These are phyloP conservation scores for Spilarctia lutea DNA, from an alignment of 2,888 invertebrate species.

Conservation along the genomic window DNA sequence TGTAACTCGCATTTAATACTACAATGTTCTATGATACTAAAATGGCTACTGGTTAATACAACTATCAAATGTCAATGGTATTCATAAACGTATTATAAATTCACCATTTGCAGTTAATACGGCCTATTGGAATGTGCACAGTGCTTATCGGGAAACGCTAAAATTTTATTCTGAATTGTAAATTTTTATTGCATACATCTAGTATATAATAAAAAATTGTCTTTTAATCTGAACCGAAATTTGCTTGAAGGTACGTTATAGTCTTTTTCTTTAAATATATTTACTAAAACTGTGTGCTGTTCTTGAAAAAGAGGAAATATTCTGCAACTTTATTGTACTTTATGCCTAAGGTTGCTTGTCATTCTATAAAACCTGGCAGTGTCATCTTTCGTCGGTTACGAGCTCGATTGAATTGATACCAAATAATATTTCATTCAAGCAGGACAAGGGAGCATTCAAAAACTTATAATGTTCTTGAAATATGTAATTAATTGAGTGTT, in stretches of 20 bases:
- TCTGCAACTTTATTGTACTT: too few relatives aligned
- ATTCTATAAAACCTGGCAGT: too few relatives aligned
- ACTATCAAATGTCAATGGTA: slow-evolving; percentile 5
- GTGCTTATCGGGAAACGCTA: slow-evolving; percentile 69
- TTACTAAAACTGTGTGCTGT: slow-evolving; percentile 25
- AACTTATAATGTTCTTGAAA: too few relatives aligned
- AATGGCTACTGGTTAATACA: not conserved
- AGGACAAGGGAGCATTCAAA: too few relatives aligned
- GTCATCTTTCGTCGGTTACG: too few relatives aligned
- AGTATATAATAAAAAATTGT: slow-evolving; percentile 39
- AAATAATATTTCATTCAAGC: too few relatives aligned
- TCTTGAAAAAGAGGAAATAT: not conserved
- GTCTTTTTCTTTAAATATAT: slow-evolving; percentile 35
- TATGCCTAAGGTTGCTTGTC: too few relatives aligned
- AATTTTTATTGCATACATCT: slow-evolving; percentile 66
- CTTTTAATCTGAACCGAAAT: slow-evolving; percentile 61
- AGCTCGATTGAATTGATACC: too few relatives aligned
- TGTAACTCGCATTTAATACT: not conserved
- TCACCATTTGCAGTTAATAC: slow-evolving; percentile 40
- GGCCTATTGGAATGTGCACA: slow-evolving; percentile 53
- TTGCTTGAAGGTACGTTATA: slow-evolving; percentile 33
- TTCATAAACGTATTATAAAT: slow-evolving; percentile 41
- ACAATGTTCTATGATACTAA: not conserved
- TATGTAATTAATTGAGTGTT: not conserved
- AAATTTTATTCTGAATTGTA: slow-evolving; percentile 67